Base-by-base conservation (phyloP, 1,140 invertebrate genomes). In the Periplaneta americana region DNA sequence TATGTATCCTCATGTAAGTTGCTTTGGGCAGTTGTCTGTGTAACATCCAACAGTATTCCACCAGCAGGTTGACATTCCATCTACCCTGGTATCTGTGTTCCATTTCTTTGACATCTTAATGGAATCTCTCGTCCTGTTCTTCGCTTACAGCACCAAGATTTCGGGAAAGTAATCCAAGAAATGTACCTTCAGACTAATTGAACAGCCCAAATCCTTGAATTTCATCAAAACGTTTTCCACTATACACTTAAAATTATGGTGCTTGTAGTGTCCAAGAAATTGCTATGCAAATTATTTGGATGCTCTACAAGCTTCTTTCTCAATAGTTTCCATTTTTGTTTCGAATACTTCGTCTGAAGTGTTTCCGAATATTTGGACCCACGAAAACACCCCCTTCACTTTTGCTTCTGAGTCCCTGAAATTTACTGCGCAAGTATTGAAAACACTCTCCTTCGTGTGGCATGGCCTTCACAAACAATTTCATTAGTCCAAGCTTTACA, bases 101-200 rank as follows among this genome's bases (percentile, higher is more conserved):
- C n/a, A n/a, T n/a, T n/a, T n/a, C n/a, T n/a, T n/a, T n/a, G n/a
- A n/a, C n/a, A n/a, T n/a, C n/a, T n/a, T n/a, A n/a, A n/a, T n/a
- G n/a, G n/a, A n/a, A n/a, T n/a, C n/a, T n/a, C n/a, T n/a, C n/a
- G n/a, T n/a, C n/a, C n/a, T n/a, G n/a, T n/a, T n/a, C n/a, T n/a
- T n/a, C n/a, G n/a, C n/a, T n/a, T n/a, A n/a, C n/a, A n/a, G n/a
- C n/a, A n/a, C n/a, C n/a, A n/a, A n/a, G n/a, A n/a, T n/a, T n/a
- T n/a, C n/a, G n/a, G n/a, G n/a, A n/a, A n/a, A n/a, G 32, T 15
- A 32, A 31, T 76, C 17, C 33, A 76, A 76, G 18, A 87, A 85
- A 82, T 88, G 86, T 15, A 88, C 37, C 81, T 87, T 88, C 36
- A 86, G 35, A 18, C 85, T 88, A 86, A 88, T 87, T 78, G 84